Percentiles rank a stretch among this genome's conserved stretches.
Conservation (phyloP, 1,140 invertebrate species). For the Zaprionus capensis region DNA sequence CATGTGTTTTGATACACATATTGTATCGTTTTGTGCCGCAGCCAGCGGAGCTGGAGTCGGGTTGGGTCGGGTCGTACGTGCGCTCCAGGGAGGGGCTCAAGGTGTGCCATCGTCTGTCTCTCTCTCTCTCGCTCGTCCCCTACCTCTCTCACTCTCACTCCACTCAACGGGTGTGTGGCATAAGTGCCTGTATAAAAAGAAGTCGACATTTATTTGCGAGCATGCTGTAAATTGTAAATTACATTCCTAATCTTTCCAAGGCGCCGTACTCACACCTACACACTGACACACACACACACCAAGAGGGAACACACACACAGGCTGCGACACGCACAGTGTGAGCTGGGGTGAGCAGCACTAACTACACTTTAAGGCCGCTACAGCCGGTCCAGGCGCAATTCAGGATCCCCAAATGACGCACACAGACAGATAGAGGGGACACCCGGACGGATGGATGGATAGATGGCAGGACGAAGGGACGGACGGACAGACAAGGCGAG, state of each 20-base stretch:
- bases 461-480: slow-evolving; percentile 37
- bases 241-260: slow-evolving; percentile 79
- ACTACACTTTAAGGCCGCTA: slow-evolving; percentile 59
- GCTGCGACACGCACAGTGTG: slow-evolving; percentile 11
- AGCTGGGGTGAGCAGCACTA: slow-evolving; percentile 31
- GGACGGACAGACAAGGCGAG: slow-evolving; percentile 12
- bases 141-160: too few species aligned
- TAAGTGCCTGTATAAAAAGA: slow-evolving; percentile 81
- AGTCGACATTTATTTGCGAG: slow-evolving; percentile 83
- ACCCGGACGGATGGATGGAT: slow-evolving; percentile 14
- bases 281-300: not conserved
- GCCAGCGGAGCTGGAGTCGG: slow-evolving; percentile 18
- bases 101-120: not conserved
- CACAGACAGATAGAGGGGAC: slow-evolving; percentile 50
- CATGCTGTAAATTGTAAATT: slow-evolving; percentile 83
- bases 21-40: slow-evolving; percentile 75
- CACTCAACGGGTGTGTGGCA: slow-evolving; percentile 34
- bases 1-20: slow-evolving; percentile 81
- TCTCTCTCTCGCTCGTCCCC: too few species aligned
- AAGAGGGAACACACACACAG: not conserved
- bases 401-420: slow-evolving; percentile 42
- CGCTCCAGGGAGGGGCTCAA: slow-evolving; percentile 21
- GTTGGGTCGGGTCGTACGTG: slow-evolving; percentile 40
- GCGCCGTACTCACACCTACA: slow-evolving; percentile 40
- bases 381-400: slow-evolving; percentile 34